A percentile compares a stretch with the other conserved stretches of the same genome.
Conservation (phyloP, 1,140 invertebrate species). For the Apis mellifera region Amel_HAv3.1 CM009941.2:12593501-12594000, state of each 20-base stretch:
- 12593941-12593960: constrained; percentile 21
- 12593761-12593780: too few species aligned
- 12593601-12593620: neutral
- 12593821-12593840: neutral
- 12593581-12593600: neutral
- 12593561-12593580: neutral
- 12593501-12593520: too few species aligned
- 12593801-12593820: neutral
- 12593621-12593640: constrained; percentile 7
- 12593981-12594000: constrained; percentile 62
- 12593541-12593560: too few species aligned
- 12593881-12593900: constrained; percentile 46
- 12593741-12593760: too few species aligned
- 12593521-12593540: too few species aligned
- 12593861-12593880: neutral
- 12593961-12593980: constrained; percentile 56
- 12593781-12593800: neutral
- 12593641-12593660: constrained; percentile 30
- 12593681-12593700: constrained; percentile 32
- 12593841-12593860: too few species aligned
- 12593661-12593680: constrained; percentile 10
- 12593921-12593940: constrained; percentile 22
- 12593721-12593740: neutral
- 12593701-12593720: constrained; percentile 2
- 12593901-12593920: constrained; percentile 24